These are phyloP conservation scores for Stictocephala bisonia DNA, from an alignment of 2,888 invertebrate species.

Conservation along the genomic window DNA sequence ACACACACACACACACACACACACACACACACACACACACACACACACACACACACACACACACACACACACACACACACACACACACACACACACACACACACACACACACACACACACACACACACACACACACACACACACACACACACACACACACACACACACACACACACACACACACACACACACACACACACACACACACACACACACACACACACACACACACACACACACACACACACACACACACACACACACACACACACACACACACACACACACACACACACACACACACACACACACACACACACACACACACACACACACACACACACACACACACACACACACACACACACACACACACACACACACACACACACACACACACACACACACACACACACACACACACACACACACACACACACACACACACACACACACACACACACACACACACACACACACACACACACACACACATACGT, in stretches of 20 bases:
- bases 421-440: conserved; percentile 13
- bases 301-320: not conserved
- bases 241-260: not conserved
- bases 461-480: conserved; percentile 13
- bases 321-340: conserved; percentile 13
- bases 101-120: not conserved
- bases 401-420: conserved; percentile 13
- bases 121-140: not conserved
- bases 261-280: not conserved
- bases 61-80: not conserved
- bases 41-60: not conserved
- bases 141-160: not conserved
- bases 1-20: not conserved
- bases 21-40: not conserved
- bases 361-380: conserved; percentile 13
- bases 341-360: conserved; percentile 13
- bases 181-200: not conserved
- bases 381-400: conserved; percentile 13
- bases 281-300: not conserved
- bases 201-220: not conserved
- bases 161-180: not conserved
- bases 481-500: no score
- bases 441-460: conserved; percentile 13
- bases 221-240: not conserved
- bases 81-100: not conserved